These are phyloP conservation scores for Epirrhoe tristata DNA, from an alignment of 2,888 invertebrate species.

Conservation along the genomic window DNA sequence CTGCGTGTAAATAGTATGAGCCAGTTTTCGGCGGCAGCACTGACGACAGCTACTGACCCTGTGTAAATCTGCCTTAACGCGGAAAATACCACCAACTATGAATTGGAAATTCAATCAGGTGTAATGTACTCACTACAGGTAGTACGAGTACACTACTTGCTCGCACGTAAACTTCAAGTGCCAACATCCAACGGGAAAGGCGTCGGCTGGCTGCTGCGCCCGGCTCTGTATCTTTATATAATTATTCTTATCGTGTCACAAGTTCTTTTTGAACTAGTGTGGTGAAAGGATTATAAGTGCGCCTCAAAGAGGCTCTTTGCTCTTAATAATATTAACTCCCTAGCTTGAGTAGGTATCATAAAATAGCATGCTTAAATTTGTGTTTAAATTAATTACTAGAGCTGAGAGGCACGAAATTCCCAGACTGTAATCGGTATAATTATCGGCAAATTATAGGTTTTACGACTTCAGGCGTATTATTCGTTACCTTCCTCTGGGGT, in stretches of 20 bases:
- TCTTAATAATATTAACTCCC: slow-evolving; percentile 11
- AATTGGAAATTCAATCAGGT: slow-evolving; percentile 23
- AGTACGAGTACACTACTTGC: slow-evolving; percentile 3
- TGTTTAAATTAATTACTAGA: slow-evolving; percentile 2
- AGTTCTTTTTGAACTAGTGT: too few species aligned
- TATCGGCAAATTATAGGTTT: slow-evolving; percentile 9
- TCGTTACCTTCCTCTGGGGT: slow-evolving; percentile 7
- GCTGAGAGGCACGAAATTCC: slow-evolving; percentile 1
- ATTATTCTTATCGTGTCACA: too few species aligned
- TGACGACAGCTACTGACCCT: too few species aligned
- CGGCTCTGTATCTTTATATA: too few species aligned
- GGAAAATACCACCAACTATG: slow-evolving; percentile 6
- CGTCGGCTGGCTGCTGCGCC: neutral
- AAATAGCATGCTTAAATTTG: neutral
- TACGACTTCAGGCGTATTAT: slow-evolving; percentile 13
- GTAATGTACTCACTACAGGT: slow-evolving; percentile 16
- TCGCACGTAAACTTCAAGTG: neutral
- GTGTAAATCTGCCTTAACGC: too few species aligned
- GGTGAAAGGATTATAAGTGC: too few species aligned
- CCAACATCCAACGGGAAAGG: slow-evolving; percentile 2
- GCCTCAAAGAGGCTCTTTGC: slow-evolving; percentile 4
- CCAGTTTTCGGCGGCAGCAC: too few species aligned
- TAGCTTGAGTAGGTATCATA: neutral
- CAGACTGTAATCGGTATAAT: slow-evolving; percentile 9
- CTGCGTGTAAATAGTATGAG: too few species aligned